Base-by-base conservation (phyloP, 2,113 vertebrate species). In the Megaceryle maxima region DNA sequence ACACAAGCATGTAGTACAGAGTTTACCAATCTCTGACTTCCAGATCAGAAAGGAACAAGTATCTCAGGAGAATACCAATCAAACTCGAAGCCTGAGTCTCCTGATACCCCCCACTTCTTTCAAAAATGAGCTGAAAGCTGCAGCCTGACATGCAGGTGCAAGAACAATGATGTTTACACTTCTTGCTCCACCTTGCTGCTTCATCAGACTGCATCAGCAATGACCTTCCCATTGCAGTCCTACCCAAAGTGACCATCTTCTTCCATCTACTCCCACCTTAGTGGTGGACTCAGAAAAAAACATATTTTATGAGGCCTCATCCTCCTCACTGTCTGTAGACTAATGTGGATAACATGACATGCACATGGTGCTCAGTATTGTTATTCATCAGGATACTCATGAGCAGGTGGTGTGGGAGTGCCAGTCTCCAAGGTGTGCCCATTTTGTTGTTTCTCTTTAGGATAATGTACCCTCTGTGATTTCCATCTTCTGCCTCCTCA, bases 341-440 rank as follows among this genome's bases (percentile, higher is more conserved):
- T 70, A 51, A 51, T 13, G 17, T n/a, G 21, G 9, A 57, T 81
- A 26, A 68, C 13, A 28, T 68, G 53, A 37, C 6, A 43, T 5
- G 9, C 10, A 31, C 24, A 11, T 3, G 19, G 24, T 76, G 35
- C 22, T 84, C 48, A 83, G 31, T 29, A 78, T 46, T 12, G 25
- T 33, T 63, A 39, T 9, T 8, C n/a, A 25, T 11, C 9, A 9
- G 18, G 20, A 50, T 55, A 5, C 9, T 74, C 63, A 37, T 1
- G 1, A 15, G 16, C 18, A 77, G 24, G 16, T 41, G 11, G 6
- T 77, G 11, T 57, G 17, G 22, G 22, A 83, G 13, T 41, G 39
- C 39, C 17, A 35, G 16, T 15, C 31, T 57, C 25, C 16, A 74
- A 0, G 3, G 5, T 41, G 7, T 8, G 16, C 1, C 2, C 26